Evolutionary conservation across 2,113 vertebrate species (phyloP), one percentile per base, ranked within the genome.

Genomic region (Anarrhichthys ocellatus): DNA sequence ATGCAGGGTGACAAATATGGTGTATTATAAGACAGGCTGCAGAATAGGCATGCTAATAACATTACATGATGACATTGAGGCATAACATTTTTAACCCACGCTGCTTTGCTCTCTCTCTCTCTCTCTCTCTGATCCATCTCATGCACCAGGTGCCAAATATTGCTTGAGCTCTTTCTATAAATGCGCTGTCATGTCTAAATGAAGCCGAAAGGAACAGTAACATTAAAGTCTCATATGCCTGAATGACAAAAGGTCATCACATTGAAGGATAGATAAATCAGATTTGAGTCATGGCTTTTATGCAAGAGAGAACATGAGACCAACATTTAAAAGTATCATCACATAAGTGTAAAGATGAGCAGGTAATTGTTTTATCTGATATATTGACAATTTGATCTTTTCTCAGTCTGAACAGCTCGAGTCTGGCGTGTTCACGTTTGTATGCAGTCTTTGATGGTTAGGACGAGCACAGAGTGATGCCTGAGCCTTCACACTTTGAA

Each of bases 401-500:
- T 5, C 18, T 62, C 44, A 7, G 18, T 38, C 52, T 40, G 24
- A 76, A 46, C 11, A 54, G 8, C 17, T 36, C 5, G n/a, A 9
- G 18, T 65, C 73, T 70, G 66, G 56, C 48, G 18, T 34, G 68
- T 73, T 36, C 17, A 32, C 9, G 9, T 48, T 68, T 69, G 17
- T 40, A 42, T 52, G 24, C 17, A 50, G 50, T 54, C 20, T 38
- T 73, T 54, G 3, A 32, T 18, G 29, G 59, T 84, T 10, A 18
- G 72, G 64, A 75, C 1, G 10, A 62, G 59, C 66, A 46, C 56
- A 71, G 38, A n/a, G 22, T 36, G 56, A 62, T 44, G 34, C 36
- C 56, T 20, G 52, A 83, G 76, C 66, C 40, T 40, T 66, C 24
- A 36, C 58, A 62, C 61, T 15, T 48, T 68, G 20, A 85, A 66